phyloP scores from a whole-genome alignment of 1,140 invertebrate genomes.

The Drosophila sp. region DNA sequence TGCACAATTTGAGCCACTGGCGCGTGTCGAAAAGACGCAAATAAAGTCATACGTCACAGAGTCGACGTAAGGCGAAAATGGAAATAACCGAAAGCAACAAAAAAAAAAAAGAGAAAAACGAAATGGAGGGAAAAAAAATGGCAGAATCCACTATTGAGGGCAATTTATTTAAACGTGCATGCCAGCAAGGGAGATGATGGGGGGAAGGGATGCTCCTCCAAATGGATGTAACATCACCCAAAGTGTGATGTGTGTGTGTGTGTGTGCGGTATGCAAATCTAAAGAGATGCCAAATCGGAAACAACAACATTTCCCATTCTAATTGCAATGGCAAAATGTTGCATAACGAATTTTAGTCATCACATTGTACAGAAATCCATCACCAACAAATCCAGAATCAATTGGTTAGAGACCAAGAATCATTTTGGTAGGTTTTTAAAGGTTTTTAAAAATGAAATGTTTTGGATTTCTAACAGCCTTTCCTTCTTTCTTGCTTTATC shows the following conservation, averaged over 20 bases:
- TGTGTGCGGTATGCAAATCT: conserved; percentile 2
- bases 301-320: neutral
- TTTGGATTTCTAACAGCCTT: too few species aligned
- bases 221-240: conserved; percentile 6
- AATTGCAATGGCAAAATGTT: conserved; percentile 3
- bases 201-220: neutral
- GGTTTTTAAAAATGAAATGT: too few species aligned
- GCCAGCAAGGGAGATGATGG: neutral
- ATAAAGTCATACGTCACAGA: conserved; percentile 52
- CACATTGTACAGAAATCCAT: neutral
- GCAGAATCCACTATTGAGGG: conserved; percentile 16
- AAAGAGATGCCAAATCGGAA: neutral
- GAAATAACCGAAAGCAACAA: conserved; percentile 10
- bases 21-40: conserved; percentile 69
- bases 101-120: conserved; percentile 17
- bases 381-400: too few species aligned
- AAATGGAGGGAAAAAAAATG: conserved; percentile 23
- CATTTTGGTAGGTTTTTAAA: too few species aligned
- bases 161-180: conserved; percentile 23
- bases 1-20: conserved; percentile 59
- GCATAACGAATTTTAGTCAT: neutral
- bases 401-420: too few species aligned
- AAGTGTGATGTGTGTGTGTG: neutral
- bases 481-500: too few species aligned
- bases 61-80: conserved; percentile 19